Evolutionary conservation across 2,888 invertebrate species (phyloP).

Genomic region (Sericinus montela): DNA sequence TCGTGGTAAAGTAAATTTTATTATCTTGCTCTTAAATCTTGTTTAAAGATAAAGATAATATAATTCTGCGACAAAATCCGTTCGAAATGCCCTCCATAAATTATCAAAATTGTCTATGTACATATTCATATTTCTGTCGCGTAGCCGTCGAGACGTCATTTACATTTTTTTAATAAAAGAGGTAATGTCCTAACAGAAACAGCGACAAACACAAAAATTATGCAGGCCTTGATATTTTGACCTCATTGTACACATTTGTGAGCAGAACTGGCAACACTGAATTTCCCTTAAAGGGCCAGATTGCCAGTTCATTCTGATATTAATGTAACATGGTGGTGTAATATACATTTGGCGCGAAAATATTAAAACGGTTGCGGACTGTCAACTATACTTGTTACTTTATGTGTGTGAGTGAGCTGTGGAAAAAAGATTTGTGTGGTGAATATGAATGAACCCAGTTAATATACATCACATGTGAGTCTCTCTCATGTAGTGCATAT

Average conservation of each 20-base stretch:
- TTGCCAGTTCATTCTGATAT: background rate
- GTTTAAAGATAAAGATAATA: too few relatives aligned
- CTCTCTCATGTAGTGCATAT: too few relatives aligned
- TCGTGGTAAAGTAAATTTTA: too few relatives aligned
- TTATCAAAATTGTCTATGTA: conserved; percentile 8
- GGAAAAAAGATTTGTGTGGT: too few relatives aligned
- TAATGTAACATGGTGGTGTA: background rate
- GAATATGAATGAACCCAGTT: too few relatives aligned
- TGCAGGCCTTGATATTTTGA: conserved; percentile 12
- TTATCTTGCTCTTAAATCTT: too few relatives aligned
- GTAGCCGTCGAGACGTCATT: conserved; percentile 2
- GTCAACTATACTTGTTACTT: too few relatives aligned
- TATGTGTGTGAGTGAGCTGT: too few relatives aligned
- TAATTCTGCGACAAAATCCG: background rate
- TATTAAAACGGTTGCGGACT: too few relatives aligned
- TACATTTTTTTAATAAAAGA: conserved; percentile 21
- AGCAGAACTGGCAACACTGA: background rate
- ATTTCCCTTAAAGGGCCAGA: background rate
- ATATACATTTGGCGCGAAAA: too few relatives aligned
- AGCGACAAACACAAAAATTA: conserved; percentile 19
- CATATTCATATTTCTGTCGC: conserved; percentile 15
- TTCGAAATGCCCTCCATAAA: background rate
- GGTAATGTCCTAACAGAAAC: conserved; percentile 13
- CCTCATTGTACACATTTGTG: conserved; percentile 13
- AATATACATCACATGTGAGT: too few relatives aligned